Base-by-base conservation (phyloP, 2,113 vertebrate genomes). In the Lynx canadensis region DNA sequence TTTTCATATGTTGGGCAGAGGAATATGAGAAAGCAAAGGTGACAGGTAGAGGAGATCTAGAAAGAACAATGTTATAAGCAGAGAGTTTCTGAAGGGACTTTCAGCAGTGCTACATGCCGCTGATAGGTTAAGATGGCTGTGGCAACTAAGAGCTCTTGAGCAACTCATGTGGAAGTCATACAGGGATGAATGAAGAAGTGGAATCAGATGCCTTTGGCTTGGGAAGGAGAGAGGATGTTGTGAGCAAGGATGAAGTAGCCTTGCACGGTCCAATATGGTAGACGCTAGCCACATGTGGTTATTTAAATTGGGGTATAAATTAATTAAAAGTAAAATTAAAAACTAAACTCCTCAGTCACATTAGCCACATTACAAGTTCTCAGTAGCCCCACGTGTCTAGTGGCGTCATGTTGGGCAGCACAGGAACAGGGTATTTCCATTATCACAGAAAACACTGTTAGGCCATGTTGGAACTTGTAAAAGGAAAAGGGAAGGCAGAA, bases 251-350 rank as follows among this genome's bases (percentile, higher is more conserved):
- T 74, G 21, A 85, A 57, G 29, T 36, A 36, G 27, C 5, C 50
- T 7, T 14, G 3, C 31, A 55, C 11, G 23, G 4, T n/a, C 23
- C 29, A 5, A 0, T 65, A 18, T 9, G 25, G 15, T 48, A 74
- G 63, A 45, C 3, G 10, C 3, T 31, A 69, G 78, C 10, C 13
- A 60, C 15, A 2, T 55, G 6, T 45, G n/a, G 36, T n/a, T n/a
- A 5, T 66, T 95, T 93, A 85, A 68, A 41, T 92, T 33, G n/a
- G n/a, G 66, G 45, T 85, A 60, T 29, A 69, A 36, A 41, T 38
- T 65, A 74, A n/a, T 97, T 50, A 65, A 80, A 83, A 71, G 25
- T 23, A n/a, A 63, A 82, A 31, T 33, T 79, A 31, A 79, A 65
- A 83, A 66, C 76, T 83, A 69, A 57, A 7, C 45, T 79, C 8